These are phyloP conservation scores for Calidris pugnax DNA, from an alignment of 2,113 vertebrate species.

Conservation along the genomic window DNA sequence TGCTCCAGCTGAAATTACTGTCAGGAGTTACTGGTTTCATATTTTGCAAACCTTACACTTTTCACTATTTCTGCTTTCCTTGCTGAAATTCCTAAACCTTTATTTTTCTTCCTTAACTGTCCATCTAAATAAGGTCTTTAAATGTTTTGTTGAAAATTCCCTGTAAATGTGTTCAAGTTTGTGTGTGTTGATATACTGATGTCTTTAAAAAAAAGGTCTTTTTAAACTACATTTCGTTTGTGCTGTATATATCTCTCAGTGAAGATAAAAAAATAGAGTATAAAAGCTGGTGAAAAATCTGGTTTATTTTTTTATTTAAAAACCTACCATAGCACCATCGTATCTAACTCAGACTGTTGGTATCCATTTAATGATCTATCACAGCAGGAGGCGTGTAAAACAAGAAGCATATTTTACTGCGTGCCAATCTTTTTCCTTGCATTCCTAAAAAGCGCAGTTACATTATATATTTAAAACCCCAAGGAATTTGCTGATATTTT, in stretches of 20 bases:
- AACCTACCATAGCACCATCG: neutral
- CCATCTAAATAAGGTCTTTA: neutral
- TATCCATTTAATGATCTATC: neutral
- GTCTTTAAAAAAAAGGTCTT: neutral
- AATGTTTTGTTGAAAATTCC: neutral
- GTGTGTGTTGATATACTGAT: neutral
- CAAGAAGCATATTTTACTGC: neutral
- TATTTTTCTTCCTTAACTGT: neutral
- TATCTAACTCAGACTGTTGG: neutral
- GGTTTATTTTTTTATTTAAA: neutral
- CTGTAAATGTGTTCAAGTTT: neutral
- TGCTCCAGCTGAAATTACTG: neutral
- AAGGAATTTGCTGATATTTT: neutral
- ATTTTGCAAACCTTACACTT: neutral
- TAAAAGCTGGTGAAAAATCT: neutral
- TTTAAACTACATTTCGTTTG: neutral
- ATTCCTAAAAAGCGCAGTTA: constrained; percentile 6
- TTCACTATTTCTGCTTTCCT: neutral
- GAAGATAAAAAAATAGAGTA: neutral
- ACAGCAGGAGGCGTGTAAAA: neutral
- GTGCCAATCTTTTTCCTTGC: neutral
- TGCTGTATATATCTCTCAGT: neutral
- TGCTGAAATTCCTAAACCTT: neutral
- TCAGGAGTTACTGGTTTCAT: neutral
- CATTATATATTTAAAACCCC: constrained; percentile 22